These are phyloP conservation scores for Drosophila sechellia DNA, from an alignment of 1,140 invertebrate species.

Conservation along the genomic window DNA sequence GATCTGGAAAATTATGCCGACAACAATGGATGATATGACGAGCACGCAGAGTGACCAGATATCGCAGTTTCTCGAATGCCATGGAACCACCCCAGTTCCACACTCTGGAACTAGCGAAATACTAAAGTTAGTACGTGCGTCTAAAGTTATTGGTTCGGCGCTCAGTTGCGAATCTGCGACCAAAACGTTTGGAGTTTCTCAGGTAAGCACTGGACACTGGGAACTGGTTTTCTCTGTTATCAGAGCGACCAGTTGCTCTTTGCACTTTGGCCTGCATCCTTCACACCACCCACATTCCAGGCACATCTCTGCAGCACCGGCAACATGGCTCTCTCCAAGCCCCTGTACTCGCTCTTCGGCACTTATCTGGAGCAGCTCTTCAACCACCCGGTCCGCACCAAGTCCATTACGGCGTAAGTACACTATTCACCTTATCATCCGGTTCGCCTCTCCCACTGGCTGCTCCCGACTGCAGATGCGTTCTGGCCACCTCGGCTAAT, in stretches of 20 bases:
- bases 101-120: neutral
- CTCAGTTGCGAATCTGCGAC: slow-evolving; percentile 37
- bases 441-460: neutral
- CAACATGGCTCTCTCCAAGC: slow-evolving; percentile 89
- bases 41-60: neutral
- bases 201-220: neutral
- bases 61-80: neutral
- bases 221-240: slow-evolving; percentile 31
- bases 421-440: neutral
- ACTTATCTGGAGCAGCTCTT: slow-evolving; percentile 90
- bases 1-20: slow-evolving; percentile 17
- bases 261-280: slow-evolving; percentile 62
- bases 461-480: slow-evolving; percentile 85
- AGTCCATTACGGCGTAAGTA: slow-evolving; percentile 89
- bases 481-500: slow-evolving; percentile 88
- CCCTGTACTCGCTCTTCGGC: slow-evolving; percentile 87
- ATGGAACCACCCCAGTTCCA: no score
- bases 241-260: slow-evolving; percentile 53
- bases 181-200: slow-evolving; percentile 14
- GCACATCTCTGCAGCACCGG: neutral
- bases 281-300: neutral
- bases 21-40: neutral
- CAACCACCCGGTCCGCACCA: slow-evolving; percentile 89
- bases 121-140: slow-evolving; percentile 17
- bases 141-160: slow-evolving; percentile 39